Percentiles rank a stretch among this genome's conserved stretches.
Conservation (phyloP, 37 sponge, comb jelly and placozoan genomes). For the Oopsacas minuta region DNA sequence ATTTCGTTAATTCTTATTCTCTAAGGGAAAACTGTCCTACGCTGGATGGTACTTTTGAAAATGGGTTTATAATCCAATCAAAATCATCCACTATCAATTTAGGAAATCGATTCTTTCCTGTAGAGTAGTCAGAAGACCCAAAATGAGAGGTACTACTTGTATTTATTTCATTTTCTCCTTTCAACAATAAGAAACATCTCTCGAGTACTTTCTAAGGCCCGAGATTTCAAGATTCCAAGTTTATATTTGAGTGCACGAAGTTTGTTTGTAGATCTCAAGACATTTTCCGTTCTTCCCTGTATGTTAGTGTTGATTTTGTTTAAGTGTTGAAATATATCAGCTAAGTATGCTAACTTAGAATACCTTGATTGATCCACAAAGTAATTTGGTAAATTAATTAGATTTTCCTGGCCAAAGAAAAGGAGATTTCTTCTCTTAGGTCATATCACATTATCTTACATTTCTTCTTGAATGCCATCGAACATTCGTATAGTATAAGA, state of each 20-base stretch:
- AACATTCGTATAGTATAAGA: not conserved
- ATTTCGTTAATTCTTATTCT: not conserved
- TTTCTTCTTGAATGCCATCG: not conserved
- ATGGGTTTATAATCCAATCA: not conserved
- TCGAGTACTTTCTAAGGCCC: not conserved
- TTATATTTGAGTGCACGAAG: not conserved
- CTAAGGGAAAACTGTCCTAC: not conserved
- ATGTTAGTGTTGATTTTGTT: conserved; percentile 11
- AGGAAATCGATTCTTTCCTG: not conserved
- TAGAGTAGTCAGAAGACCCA: not conserved
- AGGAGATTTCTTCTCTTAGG: not conserved
- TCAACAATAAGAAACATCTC: not conserved
- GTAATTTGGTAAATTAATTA: not conserved
- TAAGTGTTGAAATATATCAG: not conserved
- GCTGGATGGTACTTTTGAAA: not conserved
- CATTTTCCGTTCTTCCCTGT: conserved; percentile 9
- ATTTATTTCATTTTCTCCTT: not conserved
- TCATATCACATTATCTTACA: not conserved
- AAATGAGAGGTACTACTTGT: not conserved
- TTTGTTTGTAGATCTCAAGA: not conserved
- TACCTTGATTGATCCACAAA: not conserved
- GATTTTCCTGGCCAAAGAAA: not conserved
- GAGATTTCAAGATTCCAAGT: not conserved
- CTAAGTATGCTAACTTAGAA: conserved; percentile 6
- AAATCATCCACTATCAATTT: not conserved